Percentiles rank a stretch among this genome's conserved stretches.
Conservation (phyloP, 2,797 vertebrate genomes). For the Cyprinodon diabolis region DNA sequence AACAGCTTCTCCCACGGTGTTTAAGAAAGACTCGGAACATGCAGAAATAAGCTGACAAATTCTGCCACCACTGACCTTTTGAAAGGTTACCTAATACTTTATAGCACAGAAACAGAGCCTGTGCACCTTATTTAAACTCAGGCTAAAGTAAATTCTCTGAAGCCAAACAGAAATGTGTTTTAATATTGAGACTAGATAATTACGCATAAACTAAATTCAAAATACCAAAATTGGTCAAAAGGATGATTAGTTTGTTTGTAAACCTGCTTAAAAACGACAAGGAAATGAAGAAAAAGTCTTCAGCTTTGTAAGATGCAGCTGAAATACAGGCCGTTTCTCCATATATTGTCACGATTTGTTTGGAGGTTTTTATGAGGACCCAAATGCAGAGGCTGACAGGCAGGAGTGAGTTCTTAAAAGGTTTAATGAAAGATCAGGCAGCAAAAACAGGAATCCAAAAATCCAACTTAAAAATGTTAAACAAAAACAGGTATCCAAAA, state of each 20-base stretch:
- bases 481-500: no score
- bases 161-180: constrained; percentile 13
- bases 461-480: no score
- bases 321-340: not conserved
- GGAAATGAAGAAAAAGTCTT: not conserved
- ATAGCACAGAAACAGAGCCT: constrained; percentile 11
- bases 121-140: constrained; percentile 5
- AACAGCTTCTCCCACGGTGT: constrained; percentile 14
- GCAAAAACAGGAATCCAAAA: no score
- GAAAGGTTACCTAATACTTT: constrained; percentile 43
- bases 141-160: constrained; percentile 2
- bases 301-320: not conserved
- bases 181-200: not conserved
- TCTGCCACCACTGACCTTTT: constrained; percentile 43
- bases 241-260: no score
- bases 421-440: no score
- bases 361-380: no score
- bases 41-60: constrained; percentile 28
- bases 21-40: constrained; percentile 24
- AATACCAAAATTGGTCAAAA: not conserved
- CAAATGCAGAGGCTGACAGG: no score
- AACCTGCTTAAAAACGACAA: no score
- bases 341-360: no score
- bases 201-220: not conserved
- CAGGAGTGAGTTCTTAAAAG: no score